Conservation (phyloP, 2,797 vertebrate genomes). For the Chaenodraco wilsoni region DNA sequence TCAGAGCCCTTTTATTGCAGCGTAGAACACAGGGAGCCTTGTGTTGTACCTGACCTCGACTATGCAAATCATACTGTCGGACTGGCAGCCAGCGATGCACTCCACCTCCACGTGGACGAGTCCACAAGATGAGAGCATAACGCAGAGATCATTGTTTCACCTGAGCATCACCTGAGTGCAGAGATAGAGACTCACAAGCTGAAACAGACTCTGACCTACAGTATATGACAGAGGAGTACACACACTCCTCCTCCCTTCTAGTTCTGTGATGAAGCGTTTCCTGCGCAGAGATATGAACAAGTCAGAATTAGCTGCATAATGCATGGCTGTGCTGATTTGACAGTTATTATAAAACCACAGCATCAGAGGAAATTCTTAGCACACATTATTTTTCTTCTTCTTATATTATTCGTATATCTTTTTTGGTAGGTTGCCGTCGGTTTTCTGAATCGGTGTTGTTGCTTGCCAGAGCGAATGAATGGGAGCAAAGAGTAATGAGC, state of each 20-base stretch:
- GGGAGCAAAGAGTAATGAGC: slow-evolving; percentile 41
- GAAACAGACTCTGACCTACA: slow-evolving; percentile 14
- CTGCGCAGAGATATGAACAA: slow-evolving; percentile 24
- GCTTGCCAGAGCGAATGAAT: slow-evolving; percentile 32
- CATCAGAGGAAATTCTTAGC: slow-evolving; percentile 11
- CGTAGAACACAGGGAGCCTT: slow-evolving; percentile 64
- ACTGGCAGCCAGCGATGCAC: slow-evolving; percentile 35
- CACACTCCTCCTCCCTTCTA: slow-evolving; percentile 2
- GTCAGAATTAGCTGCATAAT: slow-evolving; percentile 29
- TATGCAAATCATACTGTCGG: slow-evolving; percentile 72
- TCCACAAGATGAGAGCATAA: slow-evolving; percentile 44
- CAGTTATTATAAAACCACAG: slow-evolving; percentile 27
- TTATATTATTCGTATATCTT: slow-evolving; percentile 7
- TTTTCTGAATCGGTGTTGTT: slow-evolving; percentile 57
- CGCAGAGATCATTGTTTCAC: slow-evolving; percentile 70
- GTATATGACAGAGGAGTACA: background rate
- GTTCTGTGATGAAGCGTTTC: slow-evolving; percentile 7
- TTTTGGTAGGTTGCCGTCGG: slow-evolving; percentile 14
- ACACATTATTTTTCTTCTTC: background rate
- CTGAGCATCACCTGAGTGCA: slow-evolving; percentile 46
- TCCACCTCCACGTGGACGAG: slow-evolving; percentile 46
- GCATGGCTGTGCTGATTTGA: slow-evolving; percentile 15
- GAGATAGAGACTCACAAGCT: slow-evolving; percentile 19
- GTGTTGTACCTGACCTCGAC: slow-evolving; percentile 69
- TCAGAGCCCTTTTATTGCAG: slow-evolving; percentile 46